These are phyloP conservation scores for Lota lota DNA, from an alignment of 2,113 vertebrate species.

Conservation along the genomic window DNA sequence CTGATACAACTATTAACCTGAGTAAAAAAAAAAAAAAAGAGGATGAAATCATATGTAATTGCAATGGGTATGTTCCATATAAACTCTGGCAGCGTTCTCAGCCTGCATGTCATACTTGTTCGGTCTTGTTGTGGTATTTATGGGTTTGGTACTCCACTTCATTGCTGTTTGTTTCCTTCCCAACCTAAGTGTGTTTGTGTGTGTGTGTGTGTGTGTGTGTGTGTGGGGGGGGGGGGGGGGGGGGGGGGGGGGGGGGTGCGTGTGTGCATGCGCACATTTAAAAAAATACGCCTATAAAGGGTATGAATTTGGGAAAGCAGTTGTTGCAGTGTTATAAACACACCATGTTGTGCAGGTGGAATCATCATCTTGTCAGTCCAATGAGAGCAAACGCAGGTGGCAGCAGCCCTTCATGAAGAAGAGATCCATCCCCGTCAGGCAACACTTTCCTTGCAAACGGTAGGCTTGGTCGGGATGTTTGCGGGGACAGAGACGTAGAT, in stretches of 20 bases:
- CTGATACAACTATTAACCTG: too few species aligned
- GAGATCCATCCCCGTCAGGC: conserved; percentile 26
- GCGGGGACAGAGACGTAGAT: conserved; percentile 39
- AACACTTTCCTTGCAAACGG: conserved; percentile 34
- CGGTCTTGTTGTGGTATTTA: conserved; percentile 76
- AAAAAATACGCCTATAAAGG: too few species aligned
- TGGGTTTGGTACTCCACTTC: conserved; percentile 54
- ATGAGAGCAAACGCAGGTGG: not conserved
- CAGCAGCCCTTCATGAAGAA: too few species aligned
- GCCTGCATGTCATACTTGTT: conserved; percentile 67
- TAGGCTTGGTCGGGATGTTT: conserved; percentile 5
- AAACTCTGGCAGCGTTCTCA: conserved; percentile 62
- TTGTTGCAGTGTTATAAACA: too few species aligned
- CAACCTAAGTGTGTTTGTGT: not conserved
- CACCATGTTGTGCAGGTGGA: not conserved
- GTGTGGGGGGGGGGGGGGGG: too few species aligned
- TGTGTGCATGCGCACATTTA: too few species aligned
- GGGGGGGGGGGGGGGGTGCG: too few species aligned
- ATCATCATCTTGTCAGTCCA: not conserved
- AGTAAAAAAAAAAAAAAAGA: not conserved
- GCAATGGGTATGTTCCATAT: conserved; percentile 51
- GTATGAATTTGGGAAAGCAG: too few species aligned
- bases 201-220: too few species aligned
- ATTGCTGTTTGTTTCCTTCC: conserved; percentile 42
- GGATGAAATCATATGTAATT: conserved; percentile 29